phyloP scores from a whole-genome alignment of 2,113 vertebrate genomes.

The Prochilodus magdalenae region DNA sequence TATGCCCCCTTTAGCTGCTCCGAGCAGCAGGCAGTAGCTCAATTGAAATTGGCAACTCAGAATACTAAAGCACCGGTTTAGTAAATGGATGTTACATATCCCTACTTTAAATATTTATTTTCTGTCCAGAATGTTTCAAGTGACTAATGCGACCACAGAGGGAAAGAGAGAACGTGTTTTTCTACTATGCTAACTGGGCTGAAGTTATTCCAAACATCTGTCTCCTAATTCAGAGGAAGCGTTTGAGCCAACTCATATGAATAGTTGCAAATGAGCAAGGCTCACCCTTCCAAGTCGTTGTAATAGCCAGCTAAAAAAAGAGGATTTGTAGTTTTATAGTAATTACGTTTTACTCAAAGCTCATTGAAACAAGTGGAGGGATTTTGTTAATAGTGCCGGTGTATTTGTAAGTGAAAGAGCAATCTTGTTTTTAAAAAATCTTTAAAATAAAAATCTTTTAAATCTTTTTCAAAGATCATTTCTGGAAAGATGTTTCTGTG shows the following conservation, averaged over 20 bases:
- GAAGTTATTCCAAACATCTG: background rate
- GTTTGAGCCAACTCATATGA: background rate
- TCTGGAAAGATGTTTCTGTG: too few relatives aligned
- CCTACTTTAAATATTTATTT: background rate
- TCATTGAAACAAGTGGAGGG: too few relatives aligned
- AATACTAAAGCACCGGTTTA: background rate
- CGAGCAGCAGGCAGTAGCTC: background rate
- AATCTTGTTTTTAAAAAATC: too few relatives aligned
- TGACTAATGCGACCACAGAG: background rate
- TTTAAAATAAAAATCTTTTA: too few relatives aligned
- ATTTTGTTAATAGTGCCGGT: too few relatives aligned
- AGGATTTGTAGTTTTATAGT: too few relatives aligned
- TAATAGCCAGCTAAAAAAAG: background rate
- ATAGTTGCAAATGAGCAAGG: background rate
- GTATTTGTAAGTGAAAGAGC: too few relatives aligned
- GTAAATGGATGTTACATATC: background rate
- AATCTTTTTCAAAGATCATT: too few relatives aligned
- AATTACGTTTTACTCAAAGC: too few relatives aligned
- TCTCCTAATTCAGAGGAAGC: background rate
- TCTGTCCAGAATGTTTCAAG: background rate
- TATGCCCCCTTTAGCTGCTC: background rate
- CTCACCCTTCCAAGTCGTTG: background rate
- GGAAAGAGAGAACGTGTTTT: background rate
- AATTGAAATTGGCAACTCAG: background rate
- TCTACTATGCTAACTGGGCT: background rate